These are phyloP conservation scores for Cercopithecus mona DNA, from an alignment of 2,113 vertebrate species.

Conservation along the genomic window DNA sequence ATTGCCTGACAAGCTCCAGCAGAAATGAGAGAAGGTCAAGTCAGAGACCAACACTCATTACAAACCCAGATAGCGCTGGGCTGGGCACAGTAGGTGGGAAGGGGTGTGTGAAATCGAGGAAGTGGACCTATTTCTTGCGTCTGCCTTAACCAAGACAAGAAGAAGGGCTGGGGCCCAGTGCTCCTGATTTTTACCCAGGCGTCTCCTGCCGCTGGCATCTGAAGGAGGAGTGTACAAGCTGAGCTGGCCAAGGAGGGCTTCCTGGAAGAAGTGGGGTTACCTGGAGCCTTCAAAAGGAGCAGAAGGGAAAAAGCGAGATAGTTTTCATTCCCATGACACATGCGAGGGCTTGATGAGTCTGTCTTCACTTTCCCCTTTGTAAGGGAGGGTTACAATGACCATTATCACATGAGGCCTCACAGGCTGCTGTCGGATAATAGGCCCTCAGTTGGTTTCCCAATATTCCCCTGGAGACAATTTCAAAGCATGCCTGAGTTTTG, in stretches of 20 bases:
- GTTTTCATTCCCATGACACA: rapidly evolving
- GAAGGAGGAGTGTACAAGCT: background rate
- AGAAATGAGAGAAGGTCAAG: too few species aligned
- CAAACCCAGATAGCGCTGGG: rapidly evolving
- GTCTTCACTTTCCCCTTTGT: background rate
- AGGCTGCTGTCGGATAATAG: background rate
- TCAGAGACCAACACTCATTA: rapidly evolving
- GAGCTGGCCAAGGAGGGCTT: background rate
- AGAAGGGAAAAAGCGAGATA: rapidly evolving
- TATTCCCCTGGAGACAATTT: conserved; percentile 30
- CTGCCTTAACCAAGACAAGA: background rate
- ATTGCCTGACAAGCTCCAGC: rapidly evolving
- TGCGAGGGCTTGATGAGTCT: rapidly evolving
- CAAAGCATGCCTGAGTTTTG: conserved; percentile 16
- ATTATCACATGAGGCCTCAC: conserved; percentile 18
- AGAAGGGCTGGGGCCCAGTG: rapidly evolving
- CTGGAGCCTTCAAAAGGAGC: background rate
- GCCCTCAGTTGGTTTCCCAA: background rate
- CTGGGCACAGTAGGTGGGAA: rapidly evolving
- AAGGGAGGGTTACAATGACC: background rate
- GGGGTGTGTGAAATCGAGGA: rapidly evolving
- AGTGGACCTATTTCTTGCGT: background rate
- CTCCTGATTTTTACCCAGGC: too few species aligned
- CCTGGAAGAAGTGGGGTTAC: background rate
- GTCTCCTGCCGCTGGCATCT: rapidly evolving